Percentiles rank a stretch among this genome's conserved stretches.
phyloP scores from a whole-genome alignment of 2,113 vertebrate species.

The Hippocampus guttulatus region DNA sequence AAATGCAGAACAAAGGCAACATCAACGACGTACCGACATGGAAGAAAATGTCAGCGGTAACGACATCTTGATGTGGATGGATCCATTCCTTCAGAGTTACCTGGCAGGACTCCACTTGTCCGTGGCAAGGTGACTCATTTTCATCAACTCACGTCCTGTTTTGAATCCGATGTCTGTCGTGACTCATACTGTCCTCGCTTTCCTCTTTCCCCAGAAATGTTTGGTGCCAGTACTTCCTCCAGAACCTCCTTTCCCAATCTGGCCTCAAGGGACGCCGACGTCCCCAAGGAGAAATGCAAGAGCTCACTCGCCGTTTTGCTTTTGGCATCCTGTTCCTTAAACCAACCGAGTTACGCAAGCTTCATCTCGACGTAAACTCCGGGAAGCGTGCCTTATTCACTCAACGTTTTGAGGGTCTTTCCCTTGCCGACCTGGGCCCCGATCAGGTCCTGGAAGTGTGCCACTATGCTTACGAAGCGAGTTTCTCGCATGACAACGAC shows the following conservation, averaged over 20 bases:
- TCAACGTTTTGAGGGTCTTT: constrained; percentile 72
- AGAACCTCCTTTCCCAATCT: constrained; percentile 53
- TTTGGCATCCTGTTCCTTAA: constrained; percentile 78
- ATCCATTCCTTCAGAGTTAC: constrained; percentile 81
- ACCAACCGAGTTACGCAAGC: constrained; percentile 24
- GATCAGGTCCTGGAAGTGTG: constrained; percentile 79
- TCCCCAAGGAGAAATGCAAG: constrained; percentile 77
- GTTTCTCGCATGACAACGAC: constrained; percentile 21
- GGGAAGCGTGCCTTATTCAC: constrained; percentile 71
- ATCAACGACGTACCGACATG: neutral
- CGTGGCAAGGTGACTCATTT: constrained; percentile 61
- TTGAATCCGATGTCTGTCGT: neutral
- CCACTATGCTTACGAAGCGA: constrained; percentile 78
- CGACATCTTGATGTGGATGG: constrained; percentile 66
- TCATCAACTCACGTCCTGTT: neutral
- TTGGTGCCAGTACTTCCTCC: constrained; percentile 74
- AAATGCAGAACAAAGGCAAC: neutral
- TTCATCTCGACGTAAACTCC: constrained; percentile 36
- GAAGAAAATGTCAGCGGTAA: neutral
- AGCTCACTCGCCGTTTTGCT: constrained; percentile 76
- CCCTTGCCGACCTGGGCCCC: constrained; percentile 56
- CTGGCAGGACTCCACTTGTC: constrained; percentile 76
- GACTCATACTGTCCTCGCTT: neutral
- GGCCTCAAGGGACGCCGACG: constrained; percentile 75
- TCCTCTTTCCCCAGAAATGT: constrained; percentile 62